Base-by-base conservation (phyloP, 2,797 vertebrate genomes). In the Gymnothorax reevesii region DNA sequence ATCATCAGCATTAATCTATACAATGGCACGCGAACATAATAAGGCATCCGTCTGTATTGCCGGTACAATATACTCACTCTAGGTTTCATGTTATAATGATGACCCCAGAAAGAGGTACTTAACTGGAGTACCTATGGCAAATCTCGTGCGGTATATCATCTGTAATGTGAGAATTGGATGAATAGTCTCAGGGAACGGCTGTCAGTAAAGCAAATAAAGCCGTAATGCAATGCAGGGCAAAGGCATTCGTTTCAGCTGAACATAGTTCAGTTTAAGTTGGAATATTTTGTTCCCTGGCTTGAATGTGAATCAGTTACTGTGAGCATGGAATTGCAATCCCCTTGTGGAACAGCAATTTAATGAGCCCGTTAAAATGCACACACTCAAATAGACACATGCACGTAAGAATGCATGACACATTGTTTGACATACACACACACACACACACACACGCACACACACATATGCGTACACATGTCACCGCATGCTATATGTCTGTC, bases 201-300 rank as follows among this genome's bases (percentile, higher is more conserved):
- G 75, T 54, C 75, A 54, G 75, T 55, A 55, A 79, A 79, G 75
- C 42, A 79, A 54, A 79, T 54, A 79, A 79, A 54, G 75, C n/a
- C 7, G 54, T 79, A 79, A 79, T 79, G 42, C n/a, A 54, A 79
- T 79, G 75, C 75, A 15, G 33, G 73, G 73, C 27, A 79, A 79
- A 79, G 15, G 20, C 49, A 79, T 79, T 54, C 49, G 3, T 54
- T 79, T 54, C 73, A 54, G 75, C 10, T 79, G 49, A 79, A 79
- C 52, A 79, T 79, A 79, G 75, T 55, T 79, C 54, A 79, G 75
- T 55, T 79, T 42, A n/a, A 79, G 75, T 79, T 79, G 75, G 49
- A 79, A 79, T 55, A 79, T 54, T 54, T 8, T 10, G 20, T 52
- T 79, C 75, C 75, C 75, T n/a, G 22, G 49, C 52, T n/a, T 10